Base-by-base conservation (phyloP, 1,140 invertebrate genomes). In the Uloborus diversus region DNA sequence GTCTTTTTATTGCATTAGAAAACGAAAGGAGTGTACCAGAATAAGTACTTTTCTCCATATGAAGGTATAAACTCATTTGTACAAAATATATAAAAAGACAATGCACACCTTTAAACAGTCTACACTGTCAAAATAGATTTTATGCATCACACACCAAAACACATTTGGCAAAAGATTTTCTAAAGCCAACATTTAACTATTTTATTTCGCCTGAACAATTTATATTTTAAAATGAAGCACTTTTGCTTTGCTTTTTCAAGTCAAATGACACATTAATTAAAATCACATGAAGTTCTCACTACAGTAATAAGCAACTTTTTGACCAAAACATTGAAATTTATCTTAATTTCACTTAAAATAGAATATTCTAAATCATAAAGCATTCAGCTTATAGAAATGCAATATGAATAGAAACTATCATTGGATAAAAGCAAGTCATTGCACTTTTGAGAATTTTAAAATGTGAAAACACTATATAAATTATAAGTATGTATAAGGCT, bases 1-100 rank as follows among this genome's bases (percentile, higher is more conserved):
- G n/a, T n/a, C n/a, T 53, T 76, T 76, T 76, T 76, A 76, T 76
- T 76, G 73, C 73, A 65, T 17, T 76, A 76, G 49, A 76, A 65
- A 76, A 76, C 61, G 66, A 76, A 65, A 42, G 73, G 47, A 76
- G 57, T 28, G 23, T 64, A 56, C 56, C 28, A 73, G 47, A 33
- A n/a, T 27, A 42, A 49, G 59, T 42, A 64, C 56, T 23, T 65
- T 51, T 65, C 61, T 76, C 73, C 73, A 56, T 76, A 64, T 25
- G n/a, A 28, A 56, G 53, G 30, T 76, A 76, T 76, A 76, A 76
- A 76, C 47, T 65, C 27, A 65, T 76, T 76, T 65, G 56, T 65
- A 65, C 59, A 76, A 76, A 76, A 61, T 65, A 65, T 65, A 51
- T 65, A 76, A 75, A 76, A 76, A 76, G 73, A 76, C 73, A 59